Conservation (phyloP, 1,140 invertebrate genomes). For the Hesperophylax magnus region DNA sequence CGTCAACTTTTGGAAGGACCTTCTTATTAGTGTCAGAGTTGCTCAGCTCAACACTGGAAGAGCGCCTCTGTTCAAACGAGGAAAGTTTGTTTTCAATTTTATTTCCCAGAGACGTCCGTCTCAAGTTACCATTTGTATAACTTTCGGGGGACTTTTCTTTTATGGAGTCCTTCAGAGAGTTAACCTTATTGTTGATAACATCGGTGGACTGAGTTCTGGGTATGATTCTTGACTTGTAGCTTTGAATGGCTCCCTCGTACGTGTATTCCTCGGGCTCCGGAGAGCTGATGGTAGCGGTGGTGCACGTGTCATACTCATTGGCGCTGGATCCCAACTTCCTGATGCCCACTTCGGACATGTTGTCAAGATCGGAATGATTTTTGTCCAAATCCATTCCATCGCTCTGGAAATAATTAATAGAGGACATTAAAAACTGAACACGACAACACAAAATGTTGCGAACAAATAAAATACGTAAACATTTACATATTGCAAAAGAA, state of each 20-base stretch:
- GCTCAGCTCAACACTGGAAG: constrained; percentile 50
- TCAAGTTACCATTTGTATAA: constrained; percentile 64
- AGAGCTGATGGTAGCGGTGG: constrained; percentile 74
- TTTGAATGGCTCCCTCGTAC: constrained; percentile 88
- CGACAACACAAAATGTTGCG: constrained; percentile 6
- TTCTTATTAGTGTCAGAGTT: constrained; percentile 69
- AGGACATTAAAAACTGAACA: constrained; percentile 41
- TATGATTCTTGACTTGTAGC: constrained; percentile 82
- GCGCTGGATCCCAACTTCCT: constrained; percentile 69
- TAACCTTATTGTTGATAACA: constrained; percentile 63
- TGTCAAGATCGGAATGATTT: constrained; percentile 76
- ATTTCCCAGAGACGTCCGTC: constrained; percentile 67
- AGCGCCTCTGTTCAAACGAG: constrained; percentile 67
- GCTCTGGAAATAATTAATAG: constrained; percentile 69
- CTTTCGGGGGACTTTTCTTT: constrained; percentile 67
- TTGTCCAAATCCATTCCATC: constrained; percentile 77
- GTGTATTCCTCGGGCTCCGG: constrained; percentile 84
- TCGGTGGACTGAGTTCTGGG: constrained; percentile 66
- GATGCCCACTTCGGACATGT: constrained; percentile 65
- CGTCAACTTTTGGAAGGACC: constrained; percentile 83
- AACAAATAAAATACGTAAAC: neutral
- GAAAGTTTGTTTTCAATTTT: constrained; percentile 71
- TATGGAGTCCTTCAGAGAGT: constrained; percentile 62
- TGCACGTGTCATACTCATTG: constrained; percentile 75
- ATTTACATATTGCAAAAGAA: too few species aligned